Conservation (phyloP, 2,888 invertebrate species). For the Dryobota labecula region DNA sequence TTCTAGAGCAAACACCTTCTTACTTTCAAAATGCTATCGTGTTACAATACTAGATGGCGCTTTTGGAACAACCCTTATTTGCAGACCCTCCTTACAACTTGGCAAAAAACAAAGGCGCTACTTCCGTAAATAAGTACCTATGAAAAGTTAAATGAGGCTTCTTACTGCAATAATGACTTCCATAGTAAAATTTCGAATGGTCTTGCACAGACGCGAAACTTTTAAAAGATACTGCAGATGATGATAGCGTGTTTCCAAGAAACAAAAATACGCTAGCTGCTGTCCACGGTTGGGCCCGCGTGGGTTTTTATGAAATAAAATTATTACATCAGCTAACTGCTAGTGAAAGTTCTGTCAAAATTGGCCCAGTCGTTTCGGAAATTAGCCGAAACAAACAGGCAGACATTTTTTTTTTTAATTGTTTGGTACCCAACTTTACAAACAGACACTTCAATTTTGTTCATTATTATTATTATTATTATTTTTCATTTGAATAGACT, state of each 20-base stretch:
- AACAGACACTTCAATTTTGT: too few species aligned
- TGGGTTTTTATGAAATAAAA: too few species aligned
- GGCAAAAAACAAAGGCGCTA: background rate
- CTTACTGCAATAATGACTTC: background rate
- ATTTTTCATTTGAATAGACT: too few species aligned
- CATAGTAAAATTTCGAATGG: background rate
- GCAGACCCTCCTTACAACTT: background rate
- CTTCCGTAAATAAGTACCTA: background rate
- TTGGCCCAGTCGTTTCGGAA: too few species aligned
- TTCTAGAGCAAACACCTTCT: background rate
- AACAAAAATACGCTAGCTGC: too few species aligned
- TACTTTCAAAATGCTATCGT: background rate
- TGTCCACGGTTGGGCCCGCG: too few species aligned
- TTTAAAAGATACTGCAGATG: background rate
- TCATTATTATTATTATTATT: too few species aligned
- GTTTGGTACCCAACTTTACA: too few species aligned
- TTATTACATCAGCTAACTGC: too few species aligned
- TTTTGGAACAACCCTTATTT: background rate
- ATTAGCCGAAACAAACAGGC: too few species aligned
- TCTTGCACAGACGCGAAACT: background rate
- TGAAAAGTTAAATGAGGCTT: background rate
- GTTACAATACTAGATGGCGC: slow-evolving; percentile 14
- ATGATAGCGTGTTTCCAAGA: background rate
- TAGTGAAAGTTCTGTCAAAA: too few species aligned
- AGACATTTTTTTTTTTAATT: too few species aligned